Evolutionary conservation across 1,140 invertebrate species (phyloP), one percentile per base, ranked within the genome.

Genomic region (Leptinotarsa lineolata): DNA sequence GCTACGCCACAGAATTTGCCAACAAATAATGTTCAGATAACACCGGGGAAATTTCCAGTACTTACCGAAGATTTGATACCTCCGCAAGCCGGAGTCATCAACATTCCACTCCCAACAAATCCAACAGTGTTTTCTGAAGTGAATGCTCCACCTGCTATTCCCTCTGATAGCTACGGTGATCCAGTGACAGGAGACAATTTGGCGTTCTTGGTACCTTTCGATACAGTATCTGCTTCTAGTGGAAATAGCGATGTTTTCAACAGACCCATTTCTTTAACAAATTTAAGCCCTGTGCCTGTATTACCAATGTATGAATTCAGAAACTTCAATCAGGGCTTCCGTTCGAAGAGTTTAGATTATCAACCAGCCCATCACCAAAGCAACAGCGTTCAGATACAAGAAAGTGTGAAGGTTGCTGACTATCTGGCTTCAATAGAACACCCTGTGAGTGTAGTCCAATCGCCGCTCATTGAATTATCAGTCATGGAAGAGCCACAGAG

Each of bases 391-490:
- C 85, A 90, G 76, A 85, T 91, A 45, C 83, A 87, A 60, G 86
- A 88, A 74, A 91, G 90, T 81, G 84, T 91, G 68, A 87, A 88
- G 63, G 70, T 91, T 44, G 88, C 86, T 16, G 89, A 91, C 77
- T 91, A 86, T 79, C 85, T 89, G 15, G 89, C 90, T 54, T 88
- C 88, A 18, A 84, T 91, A 73, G 90, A 91, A 76, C 90, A 91
- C 84, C 90, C 90, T 11, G 85, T 89, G 16, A 88, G 87, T 58
- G 83, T 89, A 65, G 86, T 90, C 63, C 88, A 90, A 75, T 90
- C 90, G 45, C 89, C 90, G 70, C 77, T 90, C 30, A 86, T 91
- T 48, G 90, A 91, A 76, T 85, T 90, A 63, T 84, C 85, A 68
- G 78, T 83, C 16, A 74, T 78, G 58, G 84, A 83, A 71, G 63